phyloP scores from a whole-genome alignment of 2,888 invertebrate genomes.

The Tinea semifulvella region DNA sequence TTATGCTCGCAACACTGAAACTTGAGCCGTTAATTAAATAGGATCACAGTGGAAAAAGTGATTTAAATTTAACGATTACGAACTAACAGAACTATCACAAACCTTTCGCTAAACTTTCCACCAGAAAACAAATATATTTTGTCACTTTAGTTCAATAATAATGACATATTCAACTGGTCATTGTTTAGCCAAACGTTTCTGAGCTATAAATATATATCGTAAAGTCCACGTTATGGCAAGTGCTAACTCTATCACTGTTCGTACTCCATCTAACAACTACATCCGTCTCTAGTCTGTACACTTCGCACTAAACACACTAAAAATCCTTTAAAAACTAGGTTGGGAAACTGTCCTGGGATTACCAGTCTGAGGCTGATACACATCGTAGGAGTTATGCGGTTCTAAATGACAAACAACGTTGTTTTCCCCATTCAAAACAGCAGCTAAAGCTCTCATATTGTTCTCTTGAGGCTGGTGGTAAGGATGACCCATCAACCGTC shows the following conservation, averaged over 20 bases:
- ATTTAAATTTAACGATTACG: slow-evolving; percentile 42
- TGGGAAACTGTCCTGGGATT: slow-evolving; percentile 60
- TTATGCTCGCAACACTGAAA: slow-evolving; percentile 51
- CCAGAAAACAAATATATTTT: no score
- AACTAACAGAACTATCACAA: not conserved
- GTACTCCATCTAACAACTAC: no score
- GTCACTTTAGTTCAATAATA: no score
- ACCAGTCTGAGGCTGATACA: slow-evolving; percentile 51
- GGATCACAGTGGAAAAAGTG: slow-evolving; percentile 68
- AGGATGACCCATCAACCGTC: slow-evolving; percentile 57
- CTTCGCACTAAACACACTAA: slow-evolving; percentile 23
- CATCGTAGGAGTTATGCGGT: slow-evolving; percentile 69
- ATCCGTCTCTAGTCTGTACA: slow-evolving; percentile 55
- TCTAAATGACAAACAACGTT: slow-evolving; percentile 89
- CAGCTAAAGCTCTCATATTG: slow-evolving; percentile 72
- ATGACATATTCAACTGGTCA: no score
- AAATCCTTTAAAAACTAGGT: slow-evolving; percentile 52
- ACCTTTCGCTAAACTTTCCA: not conserved
- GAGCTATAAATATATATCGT: no score
- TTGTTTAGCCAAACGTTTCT: no score
- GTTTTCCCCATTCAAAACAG: slow-evolving; percentile 84
- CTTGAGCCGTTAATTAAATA: slow-evolving; percentile 62
- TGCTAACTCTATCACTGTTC: slow-evolving; percentile 40
- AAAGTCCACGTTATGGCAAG: slow-evolving; percentile 66
- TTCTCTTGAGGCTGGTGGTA: slow-evolving; percentile 64